Evolutionary conservation across 2,797 vertebrate genomes (phyloP).

Genomic region (Philypnodon macrostomus): DNA sequence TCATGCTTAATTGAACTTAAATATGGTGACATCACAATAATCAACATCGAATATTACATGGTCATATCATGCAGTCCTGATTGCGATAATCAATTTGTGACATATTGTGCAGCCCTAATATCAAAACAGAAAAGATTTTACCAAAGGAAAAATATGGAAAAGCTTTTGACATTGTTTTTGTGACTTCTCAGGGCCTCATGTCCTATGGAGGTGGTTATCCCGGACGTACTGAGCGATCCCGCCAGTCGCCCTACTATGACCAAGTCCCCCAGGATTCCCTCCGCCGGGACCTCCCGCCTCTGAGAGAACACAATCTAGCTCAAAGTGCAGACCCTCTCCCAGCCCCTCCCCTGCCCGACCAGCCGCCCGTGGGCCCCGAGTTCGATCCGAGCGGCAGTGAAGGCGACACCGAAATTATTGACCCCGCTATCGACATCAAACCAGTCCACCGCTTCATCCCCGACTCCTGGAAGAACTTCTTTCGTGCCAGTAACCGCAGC

Average conservation of each 20-base stretch:
- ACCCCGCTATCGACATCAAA: slow-evolving; percentile 81
- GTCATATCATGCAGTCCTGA: no score
- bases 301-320: slow-evolving; percentile 69
- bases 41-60: no score
- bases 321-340: slow-evolving; percentile 82
- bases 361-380: slow-evolving; percentile 82
- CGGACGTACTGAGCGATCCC: slow-evolving; percentile 67
- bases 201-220: slow-evolving; percentile 67
- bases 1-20: no score
- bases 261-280: slow-evolving; percentile 67
- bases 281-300: slow-evolving; percentile 30
- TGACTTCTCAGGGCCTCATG: slow-evolving; percentile 74
- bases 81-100: no score
- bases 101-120: no score
- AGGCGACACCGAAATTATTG: slow-evolving; percentile 40
- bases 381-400: slow-evolving; percentile 75
- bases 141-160: no score
- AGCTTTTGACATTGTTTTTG: not conserved
- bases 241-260: slow-evolving; percentile 70
- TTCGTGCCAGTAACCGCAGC: slow-evolving; percentile 68
- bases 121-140: no score
- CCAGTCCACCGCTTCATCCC: slow-evolving; percentile 90
- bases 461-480: slow-evolving; percentile 89
- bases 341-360: slow-evolving; percentile 86
- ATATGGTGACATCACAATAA: no score